Base-by-base conservation (phyloP, 2,113 vertebrate species). In the Psophia crepitans region DNA sequence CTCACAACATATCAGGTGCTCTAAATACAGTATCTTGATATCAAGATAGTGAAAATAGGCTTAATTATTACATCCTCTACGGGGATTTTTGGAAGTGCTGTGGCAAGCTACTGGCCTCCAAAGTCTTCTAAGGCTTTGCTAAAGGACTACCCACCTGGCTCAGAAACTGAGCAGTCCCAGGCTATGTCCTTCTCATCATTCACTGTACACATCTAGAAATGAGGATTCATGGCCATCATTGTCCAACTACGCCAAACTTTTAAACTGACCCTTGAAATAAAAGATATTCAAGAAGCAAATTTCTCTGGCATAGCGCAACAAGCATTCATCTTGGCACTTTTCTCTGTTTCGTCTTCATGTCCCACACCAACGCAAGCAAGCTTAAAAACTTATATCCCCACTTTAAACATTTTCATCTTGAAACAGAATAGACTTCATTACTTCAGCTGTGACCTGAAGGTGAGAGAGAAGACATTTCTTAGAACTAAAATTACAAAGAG, bases 201-300 rank as follows among this genome's bases (percentile, higher is more conserved):
- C 21, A 17, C 9, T 35, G 22, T 43, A 30, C 5, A 21, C 4
- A 10, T 26, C 57, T 64, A n/a, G 43, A 83, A 76, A 68, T 28
- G 6, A 88, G 11, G 17, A 37, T 35, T 12, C 22, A 7, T 56
- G 33, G 18, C 14, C 43, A 16, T 13, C 0, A 0, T 41, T 81
- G 75, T 51, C 18, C 35, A 73, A 12, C 17, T 58, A 46, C n/a
- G 66, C 5, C 20, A 70, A 53, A 2, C 4, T 54, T 87, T 89
- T 44, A 60, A 65, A 48, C 8, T 39, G 18, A 8, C 5, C 7
- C 4, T 44, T n/a, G n/a, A 65, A 75, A n/a, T 14, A 81, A 39
- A 70, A 39, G 8, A 5, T 1, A 18, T 24, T 48, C 1, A 24
- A 56, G 12, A 74, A 87, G 49, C 3, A 35, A 21, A 17, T 58